phyloP scores from a whole-genome alignment of 2,888 invertebrate species.

The Drosophila fulvimacula region DNA sequence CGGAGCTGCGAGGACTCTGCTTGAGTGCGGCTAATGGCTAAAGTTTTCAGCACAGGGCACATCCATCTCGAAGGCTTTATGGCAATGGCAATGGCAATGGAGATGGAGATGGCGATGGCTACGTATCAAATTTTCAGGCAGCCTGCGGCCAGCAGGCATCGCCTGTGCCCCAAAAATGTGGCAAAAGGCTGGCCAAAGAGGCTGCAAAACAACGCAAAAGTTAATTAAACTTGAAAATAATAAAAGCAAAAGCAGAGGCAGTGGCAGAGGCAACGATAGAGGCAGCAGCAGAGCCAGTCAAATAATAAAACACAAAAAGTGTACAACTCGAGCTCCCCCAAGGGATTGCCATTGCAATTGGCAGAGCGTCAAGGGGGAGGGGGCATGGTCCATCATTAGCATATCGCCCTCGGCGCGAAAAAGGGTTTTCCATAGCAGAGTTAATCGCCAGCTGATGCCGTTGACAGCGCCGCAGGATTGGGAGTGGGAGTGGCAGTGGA shows the following conservation, averaged over 20 bases:
- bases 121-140: constrained; percentile 70
- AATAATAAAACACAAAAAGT: constrained; percentile 76
- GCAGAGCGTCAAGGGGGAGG: constrained; percentile 5
- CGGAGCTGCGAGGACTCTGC: constrained; percentile 7
- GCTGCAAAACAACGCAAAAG: constrained; percentile 70
- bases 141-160: constrained; percentile 27
- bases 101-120: constrained; percentile 13
- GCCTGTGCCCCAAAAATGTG: constrained; percentile 30
- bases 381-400: constrained; percentile 71
- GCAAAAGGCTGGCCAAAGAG: constrained; percentile 59
- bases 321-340: constrained; percentile 48
- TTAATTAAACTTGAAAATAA: constrained; percentile 79
- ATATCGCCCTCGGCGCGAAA: constrained; percentile 73
- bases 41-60: constrained; percentile 33
- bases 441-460: constrained; percentile 80
- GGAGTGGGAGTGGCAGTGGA: constrained; percentile 7
- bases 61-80: constrained; percentile 51
- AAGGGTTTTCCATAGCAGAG: constrained; percentile 72
- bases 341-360: constrained; percentile 28
- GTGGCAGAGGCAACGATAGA: constrained; percentile 8
- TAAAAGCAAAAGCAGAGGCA: constrained; percentile 62
- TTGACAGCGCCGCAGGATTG: constrained; percentile 48
- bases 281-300: constrained; percentile 4
- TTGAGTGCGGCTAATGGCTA: constrained; percentile 23
- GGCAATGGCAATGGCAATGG: constrained; percentile 18